phyloP scores from a whole-genome alignment of 2,888 invertebrate genomes.

The Glomeris marginata region DNA sequence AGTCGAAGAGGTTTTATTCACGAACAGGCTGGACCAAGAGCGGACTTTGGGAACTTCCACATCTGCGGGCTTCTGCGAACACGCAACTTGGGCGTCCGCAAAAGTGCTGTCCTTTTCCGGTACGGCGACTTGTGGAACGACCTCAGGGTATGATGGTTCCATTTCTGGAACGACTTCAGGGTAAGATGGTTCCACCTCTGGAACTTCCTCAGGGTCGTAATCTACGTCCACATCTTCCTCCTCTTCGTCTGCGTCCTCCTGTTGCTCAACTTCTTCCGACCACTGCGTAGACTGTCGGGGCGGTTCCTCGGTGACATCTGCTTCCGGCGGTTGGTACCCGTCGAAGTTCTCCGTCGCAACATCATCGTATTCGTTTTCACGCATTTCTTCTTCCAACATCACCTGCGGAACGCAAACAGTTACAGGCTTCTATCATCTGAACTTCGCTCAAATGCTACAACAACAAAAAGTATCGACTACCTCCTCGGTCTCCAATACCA shows the following conservation, averaged over 20 bases:
- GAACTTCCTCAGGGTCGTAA: neutral
- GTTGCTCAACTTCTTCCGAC: neutral
- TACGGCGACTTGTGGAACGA: neutral
- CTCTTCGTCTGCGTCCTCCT: neutral
- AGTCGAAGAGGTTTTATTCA: conserved; percentile 16
- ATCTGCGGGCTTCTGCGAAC: conserved; percentile 1
- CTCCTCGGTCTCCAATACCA: too few relatives aligned
- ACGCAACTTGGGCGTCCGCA: neutral
- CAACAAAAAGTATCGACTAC: too few relatives aligned
- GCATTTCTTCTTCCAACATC: too few relatives aligned
- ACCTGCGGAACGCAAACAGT: too few relatives aligned
- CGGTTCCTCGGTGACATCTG: too few relatives aligned
- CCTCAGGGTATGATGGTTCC: neutral
- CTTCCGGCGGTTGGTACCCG: too few relatives aligned
- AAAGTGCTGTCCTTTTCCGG: neutral
- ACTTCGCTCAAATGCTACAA: too few relatives aligned
- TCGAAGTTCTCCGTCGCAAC: too few relatives aligned
- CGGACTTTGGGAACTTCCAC: conserved; percentile 16
- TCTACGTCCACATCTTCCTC: neutral
- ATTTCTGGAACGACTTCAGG: neutral
- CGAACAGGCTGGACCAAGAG: conserved; percentile 32
- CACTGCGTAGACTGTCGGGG: too few relatives aligned
- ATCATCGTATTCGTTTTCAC: too few relatives aligned
- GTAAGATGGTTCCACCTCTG: neutral
- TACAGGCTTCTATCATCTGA: too few relatives aligned